Percentiles rank a stretch among this genome's conserved stretches.
Conservation (phyloP, 2,888 invertebrate species). For the Autographa pulchrina region DNA sequence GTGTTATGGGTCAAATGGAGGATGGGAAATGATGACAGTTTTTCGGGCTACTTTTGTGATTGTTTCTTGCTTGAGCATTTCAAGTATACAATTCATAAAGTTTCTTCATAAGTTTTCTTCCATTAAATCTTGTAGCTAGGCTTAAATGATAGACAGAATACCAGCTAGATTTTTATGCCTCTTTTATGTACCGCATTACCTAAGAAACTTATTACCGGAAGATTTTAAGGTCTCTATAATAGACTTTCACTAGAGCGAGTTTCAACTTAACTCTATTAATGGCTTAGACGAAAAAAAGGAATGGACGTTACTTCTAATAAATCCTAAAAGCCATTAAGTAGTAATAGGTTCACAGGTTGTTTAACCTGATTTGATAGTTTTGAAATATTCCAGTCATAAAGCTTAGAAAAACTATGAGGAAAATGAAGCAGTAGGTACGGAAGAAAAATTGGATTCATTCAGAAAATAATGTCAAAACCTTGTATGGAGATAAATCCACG, state of each 20-base stretch:
- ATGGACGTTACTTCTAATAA: conserved; percentile 4
- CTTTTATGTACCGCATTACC: background rate
- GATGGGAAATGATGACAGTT: conserved; percentile 18
- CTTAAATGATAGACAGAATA: too few relatives aligned
- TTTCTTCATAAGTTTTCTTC: background rate
- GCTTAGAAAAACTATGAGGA: background rate
- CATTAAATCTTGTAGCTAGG: background rate
- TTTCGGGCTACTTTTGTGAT: background rate
- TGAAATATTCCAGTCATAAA: background rate
- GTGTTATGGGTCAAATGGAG: conserved; percentile 31
- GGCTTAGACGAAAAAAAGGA: conserved; percentile 3
- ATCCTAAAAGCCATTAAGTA: background rate
- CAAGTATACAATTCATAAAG: background rate
- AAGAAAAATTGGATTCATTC: background rate
- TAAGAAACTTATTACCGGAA: background rate
- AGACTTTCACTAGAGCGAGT: conserved; percentile 2
- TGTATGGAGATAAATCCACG: conserved; percentile 27
- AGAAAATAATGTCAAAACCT: conserved; percentile 7
- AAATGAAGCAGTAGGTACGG: background rate
- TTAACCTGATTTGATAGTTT: conserved; percentile 4
- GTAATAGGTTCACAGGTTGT: background rate
- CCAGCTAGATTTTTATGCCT: background rate
- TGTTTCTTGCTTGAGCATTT: background rate
- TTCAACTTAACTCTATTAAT: conserved; percentile 4
- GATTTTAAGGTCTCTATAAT: background rate